Conservation (phyloP, 2,797 vertebrate genomes). For the Hylomyscus alleni region DNA sequence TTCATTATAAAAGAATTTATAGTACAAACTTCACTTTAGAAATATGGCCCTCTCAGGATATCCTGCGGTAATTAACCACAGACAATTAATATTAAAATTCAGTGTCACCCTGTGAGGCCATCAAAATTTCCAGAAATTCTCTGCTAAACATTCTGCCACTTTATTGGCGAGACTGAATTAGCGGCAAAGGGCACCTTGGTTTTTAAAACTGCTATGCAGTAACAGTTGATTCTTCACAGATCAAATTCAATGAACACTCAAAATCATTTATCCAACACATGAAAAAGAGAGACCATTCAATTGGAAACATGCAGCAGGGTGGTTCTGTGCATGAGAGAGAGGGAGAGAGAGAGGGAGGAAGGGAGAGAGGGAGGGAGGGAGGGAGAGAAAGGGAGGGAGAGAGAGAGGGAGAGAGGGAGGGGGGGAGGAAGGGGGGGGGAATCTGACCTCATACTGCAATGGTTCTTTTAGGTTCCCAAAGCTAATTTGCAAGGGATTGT, state of each 20-base stretch:
- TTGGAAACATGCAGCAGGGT: not conserved
- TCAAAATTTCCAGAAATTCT: constrained; percentile 45
- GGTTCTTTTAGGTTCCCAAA: constrained; percentile 76
- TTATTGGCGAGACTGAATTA: not conserved
- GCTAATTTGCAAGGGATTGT: constrained; percentile 84
- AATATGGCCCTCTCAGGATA: not conserved
- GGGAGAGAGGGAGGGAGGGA: not conserved
- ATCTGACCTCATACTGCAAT: constrained; percentile 9
- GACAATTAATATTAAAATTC: not conserved
- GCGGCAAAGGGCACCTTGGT: constrained; percentile 69
- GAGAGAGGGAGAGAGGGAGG: not conserved
- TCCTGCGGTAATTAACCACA: not conserved
- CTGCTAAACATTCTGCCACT: not conserved
- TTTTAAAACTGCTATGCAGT: not conserved
- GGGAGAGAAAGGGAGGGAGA: not conserved
- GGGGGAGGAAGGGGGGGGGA: not conserved
- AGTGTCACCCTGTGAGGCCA: not conserved
- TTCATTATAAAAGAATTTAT: not conserved
- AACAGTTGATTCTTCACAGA: not conserved
- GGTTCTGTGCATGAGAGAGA: not conserved
- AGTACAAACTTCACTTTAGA: constrained; percentile 37
- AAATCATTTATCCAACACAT: not conserved
- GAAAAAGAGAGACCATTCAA: not conserved
- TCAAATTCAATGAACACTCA: not conserved
- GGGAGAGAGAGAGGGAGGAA: not conserved